Conservation (phyloP, 2,113 vertebrate species). For the Anser cygnoides region DNA sequence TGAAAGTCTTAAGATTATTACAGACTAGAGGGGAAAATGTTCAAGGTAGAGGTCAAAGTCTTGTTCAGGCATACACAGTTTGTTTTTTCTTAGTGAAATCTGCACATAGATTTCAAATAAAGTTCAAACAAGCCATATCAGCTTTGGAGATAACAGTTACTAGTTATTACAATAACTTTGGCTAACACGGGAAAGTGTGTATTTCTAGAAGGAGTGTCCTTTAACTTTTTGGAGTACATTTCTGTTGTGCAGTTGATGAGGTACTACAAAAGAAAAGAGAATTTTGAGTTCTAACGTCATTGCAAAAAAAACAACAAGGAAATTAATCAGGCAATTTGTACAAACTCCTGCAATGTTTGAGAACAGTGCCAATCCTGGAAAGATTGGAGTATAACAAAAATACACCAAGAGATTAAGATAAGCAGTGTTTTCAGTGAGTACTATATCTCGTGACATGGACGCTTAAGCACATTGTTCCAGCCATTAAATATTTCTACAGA, state of each 20-base stretch:
- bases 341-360: neutral
- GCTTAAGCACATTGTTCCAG: neutral
- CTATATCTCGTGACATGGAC: neutral
- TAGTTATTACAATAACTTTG: neutral
- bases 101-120: neutral
- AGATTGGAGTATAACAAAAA: neutral
- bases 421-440: neutral
- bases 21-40: neutral
- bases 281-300: neutral
- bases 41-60: neutral
- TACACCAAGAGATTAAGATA: neutral
- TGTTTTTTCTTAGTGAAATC: neutral
- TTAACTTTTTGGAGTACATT: neutral
- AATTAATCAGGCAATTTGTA: neutral
- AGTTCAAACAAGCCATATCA: neutral
- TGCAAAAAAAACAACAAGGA: neutral
- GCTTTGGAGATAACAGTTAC: neutral
- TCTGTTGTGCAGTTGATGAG: neutral
- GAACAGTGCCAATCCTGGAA: neutral
- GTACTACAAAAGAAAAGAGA: neutral
- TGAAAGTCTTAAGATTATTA: neutral
- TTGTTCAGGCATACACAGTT: neutral
- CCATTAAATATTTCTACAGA: neutral
- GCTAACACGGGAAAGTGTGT: neutral
- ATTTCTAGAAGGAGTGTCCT: neutral